Percentiles rank a stretch among this genome's conserved stretches.
phyloP scores from a whole-genome alignment of 2,113 vertebrate genomes.

The Tretioscincus oriximinensis region DNA sequence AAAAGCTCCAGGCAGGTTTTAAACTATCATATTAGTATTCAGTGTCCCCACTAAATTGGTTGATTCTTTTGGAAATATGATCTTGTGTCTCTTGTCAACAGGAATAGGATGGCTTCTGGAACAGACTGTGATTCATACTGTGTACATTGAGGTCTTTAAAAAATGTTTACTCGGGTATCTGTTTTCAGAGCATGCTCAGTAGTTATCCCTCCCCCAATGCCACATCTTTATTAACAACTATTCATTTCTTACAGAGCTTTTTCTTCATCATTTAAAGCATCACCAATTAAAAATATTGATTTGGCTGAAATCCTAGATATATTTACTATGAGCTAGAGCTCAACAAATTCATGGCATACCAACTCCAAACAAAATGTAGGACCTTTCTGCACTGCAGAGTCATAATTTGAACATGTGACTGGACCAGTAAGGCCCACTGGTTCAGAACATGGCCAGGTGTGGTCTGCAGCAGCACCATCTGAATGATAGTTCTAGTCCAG shows the following conservation, averaged over 20 bases:
- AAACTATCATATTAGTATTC: background rate
- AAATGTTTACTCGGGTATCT: slow-evolving; percentile 25
- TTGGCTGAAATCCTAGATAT: background rate
- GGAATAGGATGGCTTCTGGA: background rate
- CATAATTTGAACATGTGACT: too few species aligned
- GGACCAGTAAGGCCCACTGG: too few species aligned
- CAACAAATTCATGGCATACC: background rate
- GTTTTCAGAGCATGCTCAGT: slow-evolving; percentile 24
- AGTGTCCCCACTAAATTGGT: background rate
- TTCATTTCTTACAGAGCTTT: background rate
- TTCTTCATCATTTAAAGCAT: background rate
- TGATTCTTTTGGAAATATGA: background rate
- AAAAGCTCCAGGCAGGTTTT: accelerated
- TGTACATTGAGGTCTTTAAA: background rate
- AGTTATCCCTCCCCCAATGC: slow-evolving; percentile 13
- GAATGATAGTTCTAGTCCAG: too few species aligned
- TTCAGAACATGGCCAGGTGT: too few species aligned
- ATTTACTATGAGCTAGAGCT: background rate
- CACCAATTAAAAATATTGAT: background rate
- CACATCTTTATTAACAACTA: slow-evolving; percentile 40
- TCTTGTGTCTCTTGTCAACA: slow-evolving; percentile 4
- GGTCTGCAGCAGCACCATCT: too few species aligned
- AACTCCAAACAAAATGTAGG: background rate
- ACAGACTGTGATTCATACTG: slow-evolving; percentile 12
- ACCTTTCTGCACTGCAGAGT: too few species aligned